Evolutionary conservation across 2,113 vertebrate genomes (phyloP), one percentile per base, ranked within the genome.

Genomic region (Syngnathus scovelli): DNA sequence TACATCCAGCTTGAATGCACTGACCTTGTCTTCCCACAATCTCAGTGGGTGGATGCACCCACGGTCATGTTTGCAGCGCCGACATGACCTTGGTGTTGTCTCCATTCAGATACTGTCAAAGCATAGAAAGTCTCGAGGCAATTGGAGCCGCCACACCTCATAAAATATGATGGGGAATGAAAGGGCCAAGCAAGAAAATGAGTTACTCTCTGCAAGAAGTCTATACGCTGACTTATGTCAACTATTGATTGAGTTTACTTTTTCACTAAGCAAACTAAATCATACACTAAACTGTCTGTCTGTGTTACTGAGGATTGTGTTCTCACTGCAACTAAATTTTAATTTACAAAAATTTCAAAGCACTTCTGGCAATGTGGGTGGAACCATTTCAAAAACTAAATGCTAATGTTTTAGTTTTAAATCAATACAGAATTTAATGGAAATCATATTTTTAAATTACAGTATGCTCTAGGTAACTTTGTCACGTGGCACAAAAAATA

Each of bases 31-130:
- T 74, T 68, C 69, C 67, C 67, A 66, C 75, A 62, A 44, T 39
- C 49, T 72, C 67, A 52, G 85, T 88, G 80, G 83, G 83, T 63
- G 78, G 79, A 64, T 0, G 68, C 76, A 75, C 81, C 74, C 0
- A 63, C 74, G 80, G 73, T 70, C 75, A 74, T 61, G 75, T 74
- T 70, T 80, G 72, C 78, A 69, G 54, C 36, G 64, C 48, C 66
- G 27, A 70, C 63, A 67, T 64, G 75, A 82, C 86, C 78, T 83
- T 38, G 55, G 52, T 66, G 67, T 66, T 61, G 72, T 78, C 78
- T 85, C 70, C 70, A 70, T 64, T 80, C 76, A 72, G 69, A 78
- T 76, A 43, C 61, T 75, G 72, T 66, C 66, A 76, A 70, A 79
- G 67, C 51, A 66, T 62, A 74, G 70, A 79, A 69, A 56, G 69